Evolutionary conservation across 2,113 vertebrate genomes (phyloP), one percentile per base, ranked within the genome.

Genomic region (Apteryx owenii): DNA sequence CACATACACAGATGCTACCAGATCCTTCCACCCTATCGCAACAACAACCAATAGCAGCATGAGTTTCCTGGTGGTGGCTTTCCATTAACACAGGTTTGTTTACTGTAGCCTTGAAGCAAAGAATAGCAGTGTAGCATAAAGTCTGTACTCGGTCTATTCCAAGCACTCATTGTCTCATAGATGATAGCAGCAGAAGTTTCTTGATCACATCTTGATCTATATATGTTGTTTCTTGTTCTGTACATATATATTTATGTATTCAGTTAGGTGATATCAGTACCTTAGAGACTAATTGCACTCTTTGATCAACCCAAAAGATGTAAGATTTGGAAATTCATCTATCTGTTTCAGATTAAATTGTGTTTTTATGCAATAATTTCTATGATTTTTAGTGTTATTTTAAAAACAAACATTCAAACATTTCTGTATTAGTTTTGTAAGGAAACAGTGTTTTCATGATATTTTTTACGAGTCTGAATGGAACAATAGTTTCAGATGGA

Each of bases 391-490:
- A 33, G 0, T 9, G 3, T 31, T 83, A 66, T 76, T 95, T 28
- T 38, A 42, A 90, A 91, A 80, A 3, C 4, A 80, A 66, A 44
- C 8, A 28, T 33, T 36, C 33, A 88, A 62, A 10, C 33, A 4
- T 68, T 48, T 70, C 22, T n/a, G 3, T 56, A 60, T 36, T 64
- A 20, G 12, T 68, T 86, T 93, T 73, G 7, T 26, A 26, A 65
- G 5, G 5, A 79, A 66, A 7, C 7, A 0, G 0, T 25, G 19
- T 20, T 75, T 81, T 36, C 29, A 33, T 36, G 2, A 22, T 0
- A 7, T 31, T 70, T 65, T 54, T 73, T 5, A 58, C 50, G 17
- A 58, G 38, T 85, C 8, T 46, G 26, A 72, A 70, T 31, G 10
- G 11, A 84, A 5, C 7, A 76, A 33, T 50, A 72, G 16, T 12